These are phyloP conservation scores for Aleiodes leptofemur DNA, from an alignment of 2,888 invertebrate species.

Conservation along the genomic window DNA sequence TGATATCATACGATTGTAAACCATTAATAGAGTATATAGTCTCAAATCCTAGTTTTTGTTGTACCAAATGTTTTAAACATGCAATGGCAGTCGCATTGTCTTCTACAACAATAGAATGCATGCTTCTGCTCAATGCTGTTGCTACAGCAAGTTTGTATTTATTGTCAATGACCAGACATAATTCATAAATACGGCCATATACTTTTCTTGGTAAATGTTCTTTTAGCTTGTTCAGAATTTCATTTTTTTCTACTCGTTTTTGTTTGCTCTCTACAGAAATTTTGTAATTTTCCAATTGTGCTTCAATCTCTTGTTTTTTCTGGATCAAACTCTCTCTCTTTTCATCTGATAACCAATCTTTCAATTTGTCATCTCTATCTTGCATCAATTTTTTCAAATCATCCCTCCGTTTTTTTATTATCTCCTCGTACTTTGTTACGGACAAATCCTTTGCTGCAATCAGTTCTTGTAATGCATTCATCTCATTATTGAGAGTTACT, in stretches of 20 bases:
- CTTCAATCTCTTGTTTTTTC: not conserved
- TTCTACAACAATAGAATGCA: slow-evolving; percentile 98
- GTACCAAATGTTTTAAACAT: slow-evolving; percentile 94
- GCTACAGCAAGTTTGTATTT: slow-evolving; percentile 96
- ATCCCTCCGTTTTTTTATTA: not conserved
- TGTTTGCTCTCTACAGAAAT: not conserved
- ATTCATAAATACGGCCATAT: slow-evolving; percentile 96
- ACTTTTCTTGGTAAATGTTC: not conserved
- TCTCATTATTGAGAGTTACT: too few relatives aligned
- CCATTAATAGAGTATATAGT: slow-evolving; percentile 93
- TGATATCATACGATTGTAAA: slow-evolving; percentile 76
- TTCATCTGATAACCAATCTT: not conserved
- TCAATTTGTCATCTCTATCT: not conserved
- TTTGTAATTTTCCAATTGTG: not conserved
- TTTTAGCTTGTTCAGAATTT: not conserved
- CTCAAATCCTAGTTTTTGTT: slow-evolving; percentile 95
- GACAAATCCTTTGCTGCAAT: not conserved
- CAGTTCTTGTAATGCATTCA: too few relatives aligned
- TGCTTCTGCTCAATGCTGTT: slow-evolving; percentile 96
- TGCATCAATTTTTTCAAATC: not conserved
- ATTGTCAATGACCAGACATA: slow-evolving; percentile 97
- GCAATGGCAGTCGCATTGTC: slow-evolving; percentile 93
- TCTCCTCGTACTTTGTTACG: not conserved
- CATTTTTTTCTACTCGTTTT: not conserved
- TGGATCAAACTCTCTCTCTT: not conserved